Evolutionary conservation across 2,888 invertebrate species (phyloP).

Genomic region (Cremastobaeus sp.): DNA sequence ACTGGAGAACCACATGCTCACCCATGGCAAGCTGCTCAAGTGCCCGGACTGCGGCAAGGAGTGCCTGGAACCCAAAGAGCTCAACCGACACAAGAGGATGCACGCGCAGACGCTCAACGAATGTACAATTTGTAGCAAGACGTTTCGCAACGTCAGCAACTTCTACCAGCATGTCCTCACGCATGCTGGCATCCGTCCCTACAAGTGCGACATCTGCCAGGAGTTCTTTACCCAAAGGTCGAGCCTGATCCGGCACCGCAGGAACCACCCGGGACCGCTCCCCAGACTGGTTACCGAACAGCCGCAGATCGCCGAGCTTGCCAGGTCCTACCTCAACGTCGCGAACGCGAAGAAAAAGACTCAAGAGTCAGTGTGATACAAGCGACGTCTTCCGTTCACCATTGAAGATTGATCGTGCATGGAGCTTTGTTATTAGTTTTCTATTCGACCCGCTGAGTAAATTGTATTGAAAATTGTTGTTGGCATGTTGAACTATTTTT

Average conservation of each 20-base stretch:
- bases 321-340: conserved; percentile 58
- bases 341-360: conserved; percentile 18
- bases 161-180: conserved; percentile 71
- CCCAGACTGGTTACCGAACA: conserved; percentile 60
- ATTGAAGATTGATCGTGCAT: conserved; percentile 14
- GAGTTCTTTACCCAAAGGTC: conserved; percentile 70
- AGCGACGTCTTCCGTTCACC: neutral
- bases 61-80: conserved; percentile 61
- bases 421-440: neutral
- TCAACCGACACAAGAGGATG: conserved; percentile 65
- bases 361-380: conserved; percentile 41
- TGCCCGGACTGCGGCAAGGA: conserved; percentile 67
- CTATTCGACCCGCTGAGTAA: neutral
- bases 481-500: too few relatives aligned
- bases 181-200: conserved; percentile 71
- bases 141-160: conserved; percentile 65
- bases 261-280: conserved; percentile 67
- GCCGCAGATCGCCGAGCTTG: conserved; percentile 67
- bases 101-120: conserved; percentile 62
- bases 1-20: conserved; percentile 67
- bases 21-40: conserved; percentile 64
- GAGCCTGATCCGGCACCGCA: conserved; percentile 68
- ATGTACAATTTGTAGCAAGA: conserved; percentile 67
- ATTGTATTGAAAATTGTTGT: neutral
- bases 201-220: conserved; percentile 71